A percentile compares a stretch with the other conserved stretches of the same genome.
phyloP scores from a whole-genome alignment of 2,113 vertebrate species.

The Channa maculata region DNA sequence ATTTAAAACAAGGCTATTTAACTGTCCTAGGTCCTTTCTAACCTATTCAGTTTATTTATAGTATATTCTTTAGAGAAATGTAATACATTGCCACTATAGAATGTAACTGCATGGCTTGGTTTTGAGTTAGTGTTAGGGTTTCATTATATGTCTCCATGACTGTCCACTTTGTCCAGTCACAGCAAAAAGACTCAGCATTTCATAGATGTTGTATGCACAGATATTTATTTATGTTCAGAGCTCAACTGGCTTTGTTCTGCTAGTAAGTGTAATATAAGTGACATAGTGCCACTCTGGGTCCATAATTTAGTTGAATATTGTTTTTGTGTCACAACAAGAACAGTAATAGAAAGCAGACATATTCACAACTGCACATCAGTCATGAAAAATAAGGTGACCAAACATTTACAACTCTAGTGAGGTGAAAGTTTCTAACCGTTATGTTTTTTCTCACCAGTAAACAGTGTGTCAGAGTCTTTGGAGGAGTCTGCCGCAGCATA shows the following conservation, averaged over 20 bases:
- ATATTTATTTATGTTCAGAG: background rate
- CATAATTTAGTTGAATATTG: background rate
- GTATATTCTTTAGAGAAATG: too few relatives aligned
- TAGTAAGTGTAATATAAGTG: slow-evolving; percentile 3
- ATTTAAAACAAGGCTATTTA: too few relatives aligned
- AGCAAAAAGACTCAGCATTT: too few relatives aligned
- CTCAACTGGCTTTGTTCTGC: slow-evolving; percentile 9
- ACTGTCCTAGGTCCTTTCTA: too few relatives aligned
- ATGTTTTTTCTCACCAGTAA: slow-evolving; percentile 73
- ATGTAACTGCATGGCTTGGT: too few relatives aligned
- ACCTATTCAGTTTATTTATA: too few relatives aligned
- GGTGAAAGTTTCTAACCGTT: slow-evolving; percentile 4
- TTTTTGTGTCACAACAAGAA: background rate
- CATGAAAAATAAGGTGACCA: background rate
- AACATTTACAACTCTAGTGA: background rate
- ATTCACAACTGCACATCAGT: background rate
- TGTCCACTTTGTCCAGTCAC: too few relatives aligned
- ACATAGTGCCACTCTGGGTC: background rate
- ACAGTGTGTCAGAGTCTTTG: slow-evolving; percentile 92
- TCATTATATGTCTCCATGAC: too few relatives aligned
- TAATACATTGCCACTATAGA: too few relatives aligned
- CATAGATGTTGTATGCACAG: too few relatives aligned
- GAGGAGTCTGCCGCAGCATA: slow-evolving; percentile 98
- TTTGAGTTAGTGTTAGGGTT: too few relatives aligned
- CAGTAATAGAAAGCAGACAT: background rate